Conservation (phyloP, 2,797 vertebrate genomes). For the Lagorchestes hirsutus region DNA sequence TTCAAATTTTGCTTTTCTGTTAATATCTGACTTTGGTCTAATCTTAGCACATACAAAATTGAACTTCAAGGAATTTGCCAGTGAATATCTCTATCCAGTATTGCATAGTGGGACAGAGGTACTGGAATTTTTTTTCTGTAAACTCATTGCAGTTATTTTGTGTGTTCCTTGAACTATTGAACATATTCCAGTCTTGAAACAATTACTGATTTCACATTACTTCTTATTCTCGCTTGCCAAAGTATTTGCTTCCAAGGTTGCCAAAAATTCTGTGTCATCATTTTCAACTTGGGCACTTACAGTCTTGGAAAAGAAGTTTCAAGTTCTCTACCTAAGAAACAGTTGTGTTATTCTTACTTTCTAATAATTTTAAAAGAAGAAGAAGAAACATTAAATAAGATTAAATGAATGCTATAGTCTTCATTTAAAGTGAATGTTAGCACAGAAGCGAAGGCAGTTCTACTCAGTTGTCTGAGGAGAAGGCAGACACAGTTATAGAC, state of each 20-base stretch:
- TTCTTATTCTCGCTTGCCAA: neutral
- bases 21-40: neutral
- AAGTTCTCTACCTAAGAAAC: neutral
- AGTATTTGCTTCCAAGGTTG: neutral
- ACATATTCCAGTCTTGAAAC: neutral
- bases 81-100: neutral
- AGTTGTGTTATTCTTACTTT: neutral
- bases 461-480: neutral
- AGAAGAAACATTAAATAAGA: neutral
- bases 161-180: neutral
- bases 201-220: neutral
- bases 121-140: neutral
- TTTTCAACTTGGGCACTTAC: neutral
- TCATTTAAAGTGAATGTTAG: neutral
- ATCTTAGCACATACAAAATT: neutral
- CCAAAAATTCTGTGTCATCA: neutral
- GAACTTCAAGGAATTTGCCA: neutral
- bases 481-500: neutral
- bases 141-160: neutral
- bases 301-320: neutral
- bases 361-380: neutral
- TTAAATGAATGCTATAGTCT: neutral
- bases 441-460: neutral
- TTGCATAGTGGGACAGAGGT: neutral
- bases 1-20: neutral